Evolutionary conservation across 2,888 invertebrate genomes (phyloP).

Genomic region (Drosophila flavopinicola): DNA sequence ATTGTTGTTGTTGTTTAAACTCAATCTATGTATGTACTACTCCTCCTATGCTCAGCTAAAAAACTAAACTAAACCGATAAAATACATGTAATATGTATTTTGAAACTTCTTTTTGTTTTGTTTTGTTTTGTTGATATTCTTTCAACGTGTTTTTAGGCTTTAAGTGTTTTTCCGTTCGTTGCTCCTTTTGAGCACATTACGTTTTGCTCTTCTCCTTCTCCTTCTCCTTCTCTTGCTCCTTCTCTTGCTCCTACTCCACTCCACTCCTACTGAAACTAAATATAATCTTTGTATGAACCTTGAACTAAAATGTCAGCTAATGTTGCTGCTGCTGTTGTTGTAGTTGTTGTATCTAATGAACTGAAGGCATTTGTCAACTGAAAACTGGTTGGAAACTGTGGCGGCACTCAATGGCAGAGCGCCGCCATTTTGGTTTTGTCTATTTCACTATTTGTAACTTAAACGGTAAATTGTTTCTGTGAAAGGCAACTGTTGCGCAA

Average conservation of each 20-base stretch:
- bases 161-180: slow-evolving; percentile 42
- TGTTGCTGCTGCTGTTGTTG: slow-evolving; percentile 14
- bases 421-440: slow-evolving; percentile 62
- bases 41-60: slow-evolving; percentile 7
- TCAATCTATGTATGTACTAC: slow-evolving; percentile 20
- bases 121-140: slow-evolving; percentile 9
- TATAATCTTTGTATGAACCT: slow-evolving; percentile 75
- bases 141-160: slow-evolving; percentile 19
- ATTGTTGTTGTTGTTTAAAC: slow-evolving; percentile 43
- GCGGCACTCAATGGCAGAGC: slow-evolving; percentile 38
- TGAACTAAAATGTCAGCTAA: slow-evolving; percentile 58
- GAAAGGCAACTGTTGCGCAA: slow-evolving; percentile 75
- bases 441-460: slow-evolving; percentile 77
- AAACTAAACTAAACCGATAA: slow-evolving; percentile 7
- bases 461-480: slow-evolving; percentile 79
- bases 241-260: slow-evolving; percentile 7
- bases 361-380: slow-evolving; percentile 57
- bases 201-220: too few relatives aligned
- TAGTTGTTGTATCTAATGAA: slow-evolving; percentile 66
- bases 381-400: slow-evolving; percentile 71
- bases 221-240: too few relatives aligned
- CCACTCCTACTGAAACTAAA: slow-evolving; percentile 54
- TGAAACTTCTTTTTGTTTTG: slow-evolving; percentile 11
- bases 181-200: slow-evolving; percentile 36
- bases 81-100: slow-evolving; percentile 9